Evolutionary conservation across 2,113 vertebrate species (phyloP), one percentile per base, ranked within the genome.

Genomic region (Delphinapterus leucas): DNA sequence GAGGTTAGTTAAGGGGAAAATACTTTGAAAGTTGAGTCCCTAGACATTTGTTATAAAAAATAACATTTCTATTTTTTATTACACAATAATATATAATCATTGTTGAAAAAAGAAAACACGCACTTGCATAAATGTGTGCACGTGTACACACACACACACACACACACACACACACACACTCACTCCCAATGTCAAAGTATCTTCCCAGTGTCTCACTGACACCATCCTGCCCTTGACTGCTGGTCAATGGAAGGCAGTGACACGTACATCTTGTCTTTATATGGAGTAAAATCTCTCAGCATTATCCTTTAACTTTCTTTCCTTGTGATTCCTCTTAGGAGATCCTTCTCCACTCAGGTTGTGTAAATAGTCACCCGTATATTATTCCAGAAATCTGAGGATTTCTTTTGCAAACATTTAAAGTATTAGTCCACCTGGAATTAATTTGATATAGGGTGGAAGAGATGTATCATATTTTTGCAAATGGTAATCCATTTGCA

Each of bases 341-440:
- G 81, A 87, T n/a, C 15, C 41, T 26, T 93, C 82, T 86, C n/a
- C 4, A 33, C 3, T 90, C 18, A 86, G 88, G 60, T 71, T 89
- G 36, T 70, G 31, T 71, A 85, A 80, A 84, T 65, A 80, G 18
- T 55, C 41, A 90, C 20, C 20, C n/a, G 5, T 86, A 70, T 94
- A 79, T 87, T 90, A 67, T 61, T 82, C 21, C 31, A 79, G 55
- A 55, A 73, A 36, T 67, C 65, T 71, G 47, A 92, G 47, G 25
- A 47, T 77, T 90, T 83, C 38, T 85, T 83, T 83, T 55, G n/a
- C 10, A 90, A 85, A 44, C 13, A 90, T 83, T 84, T 67, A 93
- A 85, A 47, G 88, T 83, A 79, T 90, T 87, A 87, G 76, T 73
- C 26, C n/a, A 94, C 38, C 74, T 92, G 96, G 81, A 95, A 93